These are phyloP conservation scores for Gracilinanus agilis DNA, from an alignment of 2,113 vertebrate genomes.

Conservation along the genomic window DNA sequence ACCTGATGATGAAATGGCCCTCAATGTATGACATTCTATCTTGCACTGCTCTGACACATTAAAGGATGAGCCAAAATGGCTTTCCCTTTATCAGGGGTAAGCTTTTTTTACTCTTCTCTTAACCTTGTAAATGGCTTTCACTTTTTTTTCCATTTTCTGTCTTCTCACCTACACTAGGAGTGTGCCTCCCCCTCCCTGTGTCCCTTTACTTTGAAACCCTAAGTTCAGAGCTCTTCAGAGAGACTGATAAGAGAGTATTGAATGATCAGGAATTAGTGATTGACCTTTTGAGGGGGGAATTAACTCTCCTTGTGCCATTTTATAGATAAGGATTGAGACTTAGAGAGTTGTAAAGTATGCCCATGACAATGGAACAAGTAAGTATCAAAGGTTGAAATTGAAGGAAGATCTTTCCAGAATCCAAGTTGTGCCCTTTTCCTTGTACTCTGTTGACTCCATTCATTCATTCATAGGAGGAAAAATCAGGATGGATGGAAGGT, in stretches of 20 bases:
- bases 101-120: background rate
- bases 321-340: background rate
- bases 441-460: background rate
- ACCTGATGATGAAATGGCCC: background rate
- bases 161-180: background rate
- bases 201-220: background rate
- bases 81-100: background rate
- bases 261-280: background rate
- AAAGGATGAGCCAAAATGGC: background rate
- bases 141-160: background rate
- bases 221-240: background rate
- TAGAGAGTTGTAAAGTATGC: background rate
- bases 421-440: background rate
- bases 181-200: background rate
- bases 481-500: background rate
- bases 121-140: background rate
- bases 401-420: background rate
- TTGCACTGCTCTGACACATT: background rate
- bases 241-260: background rate
- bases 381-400: background rate
- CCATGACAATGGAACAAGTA: background rate
- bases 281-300: slow-evolving; percentile 11
- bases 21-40: background rate
- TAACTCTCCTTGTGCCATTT: background rate
- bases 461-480: background rate